Evolutionary conservation across 2,888 invertebrate genomes (phyloP).

Genomic region (Eurytoma californica): DNA sequence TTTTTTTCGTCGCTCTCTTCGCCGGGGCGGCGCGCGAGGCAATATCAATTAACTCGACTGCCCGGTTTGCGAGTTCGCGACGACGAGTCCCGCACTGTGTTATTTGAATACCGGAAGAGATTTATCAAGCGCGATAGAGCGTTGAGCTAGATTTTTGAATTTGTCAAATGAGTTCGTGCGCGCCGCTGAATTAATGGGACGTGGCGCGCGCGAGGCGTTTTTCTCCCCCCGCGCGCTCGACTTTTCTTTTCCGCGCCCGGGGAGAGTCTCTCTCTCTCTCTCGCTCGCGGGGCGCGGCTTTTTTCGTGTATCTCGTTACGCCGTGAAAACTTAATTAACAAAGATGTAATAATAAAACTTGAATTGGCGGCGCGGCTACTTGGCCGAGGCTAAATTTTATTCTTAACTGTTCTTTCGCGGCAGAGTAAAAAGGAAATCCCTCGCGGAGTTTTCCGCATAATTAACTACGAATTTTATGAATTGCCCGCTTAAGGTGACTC

Average conservation of each 20-base stretch:
- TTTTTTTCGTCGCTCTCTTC: background rate
- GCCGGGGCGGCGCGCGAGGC: background rate
- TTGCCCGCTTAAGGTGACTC: no score
- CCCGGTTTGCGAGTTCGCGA: slow-evolving; percentile 52
- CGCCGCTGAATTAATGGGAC: slow-evolving; percentile 40
- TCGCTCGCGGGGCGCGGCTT: background rate
- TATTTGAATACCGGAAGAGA: slow-evolving; percentile 46
- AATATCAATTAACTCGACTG: slow-evolving; percentile 51
- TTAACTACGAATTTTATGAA: no score
- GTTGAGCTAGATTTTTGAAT: slow-evolving; percentile 50
- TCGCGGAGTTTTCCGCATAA: no score
- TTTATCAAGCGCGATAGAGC: slow-evolving; percentile 53
- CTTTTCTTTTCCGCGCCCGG: slow-evolving; percentile 9
- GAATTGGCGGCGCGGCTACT: background rate
- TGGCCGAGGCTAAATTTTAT: no score
- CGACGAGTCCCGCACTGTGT: slow-evolving; percentile 12
- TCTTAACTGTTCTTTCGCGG: no score
- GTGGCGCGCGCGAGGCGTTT: background rate
- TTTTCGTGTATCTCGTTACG: background rate
- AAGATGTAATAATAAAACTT: slow-evolving; percentile 12
- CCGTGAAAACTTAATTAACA: slow-evolving; percentile 44
- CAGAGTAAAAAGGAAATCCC: no score
- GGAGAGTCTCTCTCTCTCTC: background rate
- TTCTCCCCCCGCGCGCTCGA: background rate
- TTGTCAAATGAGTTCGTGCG: slow-evolving; percentile 23